phyloP scores from a whole-genome alignment of 2,113 vertebrate species.

The Oryzias celebensis region DNA sequence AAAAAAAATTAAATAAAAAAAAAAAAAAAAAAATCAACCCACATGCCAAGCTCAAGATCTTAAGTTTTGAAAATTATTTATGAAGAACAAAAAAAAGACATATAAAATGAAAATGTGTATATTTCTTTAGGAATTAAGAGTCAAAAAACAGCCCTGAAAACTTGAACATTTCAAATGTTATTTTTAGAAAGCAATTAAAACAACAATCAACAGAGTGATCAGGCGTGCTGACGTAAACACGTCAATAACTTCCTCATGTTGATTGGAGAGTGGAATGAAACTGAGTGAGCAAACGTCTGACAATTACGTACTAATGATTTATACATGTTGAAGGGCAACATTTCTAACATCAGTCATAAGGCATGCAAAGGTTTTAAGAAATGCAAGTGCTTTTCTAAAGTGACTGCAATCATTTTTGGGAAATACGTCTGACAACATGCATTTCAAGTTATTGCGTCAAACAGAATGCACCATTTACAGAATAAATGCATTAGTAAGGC shows the following conservation, averaged over 20 bases:
- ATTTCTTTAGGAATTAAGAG: no score
- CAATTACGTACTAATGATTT: constrained; percentile 68
- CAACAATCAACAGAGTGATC: constrained; percentile 52
- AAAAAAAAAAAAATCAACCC: no score
- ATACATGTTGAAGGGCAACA: constrained; percentile 31
- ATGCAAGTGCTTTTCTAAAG: constrained; percentile 16
- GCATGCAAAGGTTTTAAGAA: constrained; percentile 8
- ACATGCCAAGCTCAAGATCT: no score
- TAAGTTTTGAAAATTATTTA: no score
- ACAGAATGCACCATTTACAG: background rate
- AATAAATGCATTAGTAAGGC: background rate
- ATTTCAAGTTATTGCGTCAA: background rate
- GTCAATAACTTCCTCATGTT: constrained; percentile 67
- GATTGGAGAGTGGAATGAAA: constrained; percentile 61
- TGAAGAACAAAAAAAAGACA: no score
- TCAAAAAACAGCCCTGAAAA: no score
- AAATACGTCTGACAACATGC: background rate
- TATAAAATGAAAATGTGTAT: no score
- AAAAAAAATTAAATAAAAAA: no score
- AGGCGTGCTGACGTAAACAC: constrained; percentile 44
- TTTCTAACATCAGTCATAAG: constrained; percentile 55
- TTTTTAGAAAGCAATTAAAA: no score
- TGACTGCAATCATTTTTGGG: constrained; percentile 8
- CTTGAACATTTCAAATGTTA: no score
- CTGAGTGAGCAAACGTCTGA: constrained; percentile 51